Base-by-base conservation (phyloP, 2,888 invertebrate species). In the Ethmia dodecea region DNA sequence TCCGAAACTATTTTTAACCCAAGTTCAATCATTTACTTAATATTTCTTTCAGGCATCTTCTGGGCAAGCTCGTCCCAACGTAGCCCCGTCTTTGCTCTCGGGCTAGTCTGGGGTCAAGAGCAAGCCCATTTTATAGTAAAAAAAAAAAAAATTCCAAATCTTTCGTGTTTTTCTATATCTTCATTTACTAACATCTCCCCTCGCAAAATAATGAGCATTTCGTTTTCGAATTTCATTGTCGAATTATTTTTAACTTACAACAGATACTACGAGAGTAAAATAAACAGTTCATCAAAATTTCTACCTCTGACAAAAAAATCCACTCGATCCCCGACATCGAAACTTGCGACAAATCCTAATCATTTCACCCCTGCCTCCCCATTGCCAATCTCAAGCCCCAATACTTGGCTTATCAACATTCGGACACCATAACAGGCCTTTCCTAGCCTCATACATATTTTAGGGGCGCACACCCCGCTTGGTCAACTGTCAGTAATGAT, bases 401-500 rank as follows among this genome's bases (percentile, higher is more conserved):
- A 73, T 67, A 68, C 78, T 77, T 76, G 79, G 81, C 86, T 86
- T 86, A 86, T 86, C 86, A 83, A 73, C 81, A 83, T 86, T 86
- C 86, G 86, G 86, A 86, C 86, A 86, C 83, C 84, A 84, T 83
- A 84, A 83, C 84, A 78, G 75, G 75, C 76, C 73, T 79, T 72
- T 62, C 67, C 61, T 68, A 68, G 74, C 67, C 81, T 80, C 84
- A 86, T 86, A 86, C 86, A 86, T 86, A 86, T 80, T 86, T 86
- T 72, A 86, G 75, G 79, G 83, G 59, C 55, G 51, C 67, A 60
- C 73, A 70, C 83, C 83, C 86, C 76, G 71, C 75, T 70, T 84
- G 86, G 86, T 86, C 86, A 86, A 83, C 86, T 86, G 86, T 86
- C 86, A 86, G 81, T 80, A 84, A 86, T 86, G 86, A 86, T 86